Evolutionary conservation across 2,888 invertebrate genomes (phyloP), one percentile per base, ranked within the genome.

Genomic region (Lasioglossum lativentre): DNA sequence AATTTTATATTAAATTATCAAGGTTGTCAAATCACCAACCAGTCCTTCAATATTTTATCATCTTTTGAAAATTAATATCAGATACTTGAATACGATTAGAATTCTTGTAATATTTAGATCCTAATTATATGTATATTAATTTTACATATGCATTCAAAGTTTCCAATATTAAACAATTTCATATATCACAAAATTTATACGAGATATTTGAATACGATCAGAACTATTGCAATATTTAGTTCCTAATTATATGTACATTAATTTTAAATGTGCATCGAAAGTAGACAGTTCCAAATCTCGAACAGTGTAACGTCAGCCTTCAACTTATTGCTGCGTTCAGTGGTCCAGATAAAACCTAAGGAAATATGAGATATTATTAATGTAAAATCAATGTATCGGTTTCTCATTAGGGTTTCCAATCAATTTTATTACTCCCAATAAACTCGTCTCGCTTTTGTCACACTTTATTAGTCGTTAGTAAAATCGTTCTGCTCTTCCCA

Each of bases 341-440:
- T 14, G 30, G 63, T 63, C 63, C 30, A 63, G 63, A 63, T 63
- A 63, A 63, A 16, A 52, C 10, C 52, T 1, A 52, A 52, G 52
- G 63, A 63, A 30, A 63, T 30, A 30, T 52, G 8, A 52, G 23
- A 52, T 52, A 30, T 63, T 63, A 63, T 63, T 30, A 63, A 63
- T 63, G 63, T 16, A 16, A 63, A 63, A 63, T 63, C 63, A 63
- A 63, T 63, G 63, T 63, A 63, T 63, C 63, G 63, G 63, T 63
- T 63, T 30, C 63, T 30, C 63, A 30, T 63, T 63, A 63, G 30
- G 16, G 16, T 27, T 30, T 63, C 63, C 30, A 63, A 27, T 63
- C 30, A 63, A 63, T 63, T 63, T 63, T 30, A 30, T 30, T 63
- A 63, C 6, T 63, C 12, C 6, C 30, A 16, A 63, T 63, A 63